Conservation (phyloP, 1,140 invertebrate species). For the Sycophaga agraensis region DNA sequence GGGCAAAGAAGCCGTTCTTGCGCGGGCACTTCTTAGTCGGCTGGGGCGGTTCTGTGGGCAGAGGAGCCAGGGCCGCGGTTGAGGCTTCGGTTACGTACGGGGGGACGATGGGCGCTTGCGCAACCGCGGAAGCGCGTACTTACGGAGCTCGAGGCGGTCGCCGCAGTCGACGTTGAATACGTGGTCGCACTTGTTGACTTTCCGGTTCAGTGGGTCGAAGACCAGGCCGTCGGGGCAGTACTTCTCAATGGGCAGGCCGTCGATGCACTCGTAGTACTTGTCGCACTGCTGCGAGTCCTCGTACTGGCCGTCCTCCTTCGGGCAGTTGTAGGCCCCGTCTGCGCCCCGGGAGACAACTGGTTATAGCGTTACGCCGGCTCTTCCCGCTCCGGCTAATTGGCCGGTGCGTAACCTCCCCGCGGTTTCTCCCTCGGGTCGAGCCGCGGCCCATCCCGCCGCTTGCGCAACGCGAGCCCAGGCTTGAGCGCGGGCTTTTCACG, state of each 20-base stretch:
- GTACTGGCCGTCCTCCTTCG: conserved; percentile 73
- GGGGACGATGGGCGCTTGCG: background rate
- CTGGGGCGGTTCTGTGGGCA: conserved; percentile 74
- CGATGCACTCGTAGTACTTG: conserved; percentile 80
- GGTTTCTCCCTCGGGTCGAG: too few relatives aligned
- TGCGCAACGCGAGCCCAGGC: conserved; percentile 15
- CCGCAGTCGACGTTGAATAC: conserved; percentile 88
- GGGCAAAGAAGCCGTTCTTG: conserved; percentile 84
- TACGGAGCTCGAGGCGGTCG: conserved; percentile 82
- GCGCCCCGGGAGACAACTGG: too few relatives aligned
- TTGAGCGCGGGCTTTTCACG: conserved; percentile 25
- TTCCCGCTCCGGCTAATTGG: background rate
- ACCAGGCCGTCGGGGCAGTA: conserved; percentile 84
- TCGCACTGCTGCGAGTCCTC: conserved; percentile 80
- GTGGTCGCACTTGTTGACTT: conserved; percentile 87
- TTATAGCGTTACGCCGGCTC: too few relatives aligned
- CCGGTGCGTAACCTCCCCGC: too few relatives aligned
- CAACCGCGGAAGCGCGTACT: conserved; percentile 55
- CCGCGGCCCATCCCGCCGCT: too few relatives aligned
- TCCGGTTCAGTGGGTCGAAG: conserved; percentile 79
- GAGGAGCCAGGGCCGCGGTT: too few relatives aligned
- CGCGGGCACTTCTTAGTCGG: conserved; percentile 74
- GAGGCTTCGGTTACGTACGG: too few relatives aligned
- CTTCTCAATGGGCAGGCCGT: conserved; percentile 72
- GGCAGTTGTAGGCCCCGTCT: conserved; percentile 75